Percentiles rank a stretch among this genome's conserved stretches.
Conservation (phyloP, 1,140 invertebrate genomes). For the Platyura marginata region DNA sequence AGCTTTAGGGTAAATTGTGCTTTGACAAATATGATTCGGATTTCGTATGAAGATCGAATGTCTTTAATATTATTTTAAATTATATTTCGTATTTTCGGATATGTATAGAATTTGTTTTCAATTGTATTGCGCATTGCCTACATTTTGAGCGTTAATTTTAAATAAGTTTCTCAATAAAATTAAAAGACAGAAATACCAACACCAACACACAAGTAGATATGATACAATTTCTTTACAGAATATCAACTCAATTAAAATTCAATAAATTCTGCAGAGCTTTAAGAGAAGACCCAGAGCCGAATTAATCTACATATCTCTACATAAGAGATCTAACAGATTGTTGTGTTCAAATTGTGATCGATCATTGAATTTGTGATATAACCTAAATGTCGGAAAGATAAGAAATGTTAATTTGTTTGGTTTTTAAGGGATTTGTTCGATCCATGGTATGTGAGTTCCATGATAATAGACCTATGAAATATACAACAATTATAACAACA, state of each 20-base stretch:
- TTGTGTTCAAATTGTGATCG: slow-evolving; percentile 19
- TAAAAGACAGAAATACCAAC: too few species aligned
- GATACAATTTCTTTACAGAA: too few species aligned
- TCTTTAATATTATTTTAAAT: too few species aligned
- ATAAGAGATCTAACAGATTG: slow-evolving; percentile 24
- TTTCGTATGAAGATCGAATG: too few species aligned
- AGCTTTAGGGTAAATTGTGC: too few species aligned
- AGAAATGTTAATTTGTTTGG: slow-evolving; percentile 7
- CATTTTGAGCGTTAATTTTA: too few species aligned
- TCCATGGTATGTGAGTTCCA: slow-evolving; percentile 15
- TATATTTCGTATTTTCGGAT: too few species aligned
- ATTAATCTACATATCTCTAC: slow-evolving; percentile 24
- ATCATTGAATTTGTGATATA: slow-evolving; percentile 26
- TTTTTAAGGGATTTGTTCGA: slow-evolving; percentile 17
- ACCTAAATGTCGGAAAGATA: slow-evolving; percentile 23
- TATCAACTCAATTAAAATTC: neutral
- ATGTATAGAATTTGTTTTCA: too few species aligned
- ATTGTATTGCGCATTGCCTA: too few species aligned
- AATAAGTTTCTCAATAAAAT: too few species aligned
- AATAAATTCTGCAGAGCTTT: slow-evolving; percentile 21
- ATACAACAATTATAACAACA: slow-evolving; percentile 15
- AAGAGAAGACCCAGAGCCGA: slow-evolving; percentile 19
- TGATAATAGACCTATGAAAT: slow-evolving; percentile 16
- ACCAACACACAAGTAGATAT: slow-evolving; percentile 26
- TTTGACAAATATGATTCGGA: too few species aligned